Conservation (phyloP, 2,113 vertebrate genomes). For the Halcyon malimbica region DNA sequence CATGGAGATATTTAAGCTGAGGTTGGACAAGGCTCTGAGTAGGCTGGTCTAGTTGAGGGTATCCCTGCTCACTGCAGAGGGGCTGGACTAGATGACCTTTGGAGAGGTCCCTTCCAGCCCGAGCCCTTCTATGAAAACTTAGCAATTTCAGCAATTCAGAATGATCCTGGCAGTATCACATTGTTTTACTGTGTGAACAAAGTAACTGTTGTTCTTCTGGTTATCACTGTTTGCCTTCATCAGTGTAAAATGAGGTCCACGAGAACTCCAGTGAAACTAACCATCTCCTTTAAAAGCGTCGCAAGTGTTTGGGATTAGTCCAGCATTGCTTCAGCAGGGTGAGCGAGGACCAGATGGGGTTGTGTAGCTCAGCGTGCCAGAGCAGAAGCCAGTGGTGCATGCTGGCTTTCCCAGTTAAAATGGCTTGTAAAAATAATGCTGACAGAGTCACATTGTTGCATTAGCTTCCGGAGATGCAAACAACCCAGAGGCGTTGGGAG, state of each 20-base stretch:
- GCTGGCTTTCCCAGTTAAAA: not conserved
- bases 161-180: not conserved
- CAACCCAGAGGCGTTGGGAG: not conserved
- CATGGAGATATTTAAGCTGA: too few species aligned
- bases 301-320: not conserved
- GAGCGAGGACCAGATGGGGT: not conserved
- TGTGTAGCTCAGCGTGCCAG: not conserved
- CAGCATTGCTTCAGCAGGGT: not conserved
- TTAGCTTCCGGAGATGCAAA: not conserved
- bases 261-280: conserved; percentile 10
- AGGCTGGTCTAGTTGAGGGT: too few species aligned
- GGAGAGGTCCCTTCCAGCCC: too few species aligned
- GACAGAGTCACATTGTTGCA: not conserved
- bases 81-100: too few species aligned
- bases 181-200: not conserved
- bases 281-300: not conserved
- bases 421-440: conserved; percentile 2
- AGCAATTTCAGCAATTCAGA: not conserved
- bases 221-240: not conserved
- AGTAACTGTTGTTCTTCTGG: not conserved
- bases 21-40: too few species aligned
- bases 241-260: not conserved
- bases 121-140: not conserved
- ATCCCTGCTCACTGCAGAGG: too few species aligned
- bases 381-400: not conserved